A percentile compares a stretch with the other conserved stretches of the same genome.
Conservation (phyloP, 2,113 vertebrate species). For the Oreocharis arfaki region DNA sequence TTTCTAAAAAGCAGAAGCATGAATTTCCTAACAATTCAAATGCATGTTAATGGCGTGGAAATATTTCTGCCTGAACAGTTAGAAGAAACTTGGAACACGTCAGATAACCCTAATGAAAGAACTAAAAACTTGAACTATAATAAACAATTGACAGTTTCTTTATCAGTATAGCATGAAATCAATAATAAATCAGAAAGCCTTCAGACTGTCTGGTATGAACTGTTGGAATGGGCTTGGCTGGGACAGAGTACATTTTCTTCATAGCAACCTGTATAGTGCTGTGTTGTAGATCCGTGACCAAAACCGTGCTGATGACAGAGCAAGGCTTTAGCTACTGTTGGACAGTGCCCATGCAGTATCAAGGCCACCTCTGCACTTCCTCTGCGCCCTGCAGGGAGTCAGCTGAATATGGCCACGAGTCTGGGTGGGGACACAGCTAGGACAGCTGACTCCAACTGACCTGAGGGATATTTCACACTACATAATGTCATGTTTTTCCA, state of each 20-base stretch:
- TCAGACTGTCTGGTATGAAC: neutral
- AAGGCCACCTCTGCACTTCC: neutral
- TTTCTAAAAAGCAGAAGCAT: neutral
- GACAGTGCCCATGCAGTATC: neutral
- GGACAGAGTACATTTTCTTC: neutral
- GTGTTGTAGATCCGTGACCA: neutral
- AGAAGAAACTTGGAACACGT: neutral
- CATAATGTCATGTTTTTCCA: neutral
- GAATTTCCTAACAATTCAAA: neutral
- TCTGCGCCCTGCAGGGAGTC: neutral
- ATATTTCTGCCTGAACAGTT: neutral
- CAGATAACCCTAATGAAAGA: neutral
- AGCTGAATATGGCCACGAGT: neutral
- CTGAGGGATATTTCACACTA: neutral
- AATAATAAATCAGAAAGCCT: neutral
- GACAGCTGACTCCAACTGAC: neutral
- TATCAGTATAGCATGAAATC: neutral
- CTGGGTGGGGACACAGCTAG: neutral
- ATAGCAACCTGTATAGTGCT: accelerated
- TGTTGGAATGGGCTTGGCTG: neutral
- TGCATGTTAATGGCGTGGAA: neutral
- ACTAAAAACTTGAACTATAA: neutral
- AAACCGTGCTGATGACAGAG: accelerated
- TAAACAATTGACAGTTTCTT: neutral
- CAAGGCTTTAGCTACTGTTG: neutral